Conservation (phyloP, 2,113 vertebrate species). For the Uropsilus gracilis region DNA sequence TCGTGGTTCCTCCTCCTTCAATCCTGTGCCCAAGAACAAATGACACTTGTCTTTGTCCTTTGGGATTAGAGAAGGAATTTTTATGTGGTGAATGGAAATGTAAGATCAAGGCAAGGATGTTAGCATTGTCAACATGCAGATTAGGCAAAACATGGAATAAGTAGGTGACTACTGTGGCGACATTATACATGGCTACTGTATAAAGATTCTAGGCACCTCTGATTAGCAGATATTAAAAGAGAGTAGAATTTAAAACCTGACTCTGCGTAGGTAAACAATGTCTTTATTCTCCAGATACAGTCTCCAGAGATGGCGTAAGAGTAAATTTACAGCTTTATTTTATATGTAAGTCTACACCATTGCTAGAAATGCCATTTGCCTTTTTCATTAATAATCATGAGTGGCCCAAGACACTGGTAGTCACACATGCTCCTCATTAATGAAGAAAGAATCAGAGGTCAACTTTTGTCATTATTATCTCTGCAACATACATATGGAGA, state of each 20-base stretch:
- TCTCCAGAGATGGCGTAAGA: background rate
- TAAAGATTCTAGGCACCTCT: background rate
- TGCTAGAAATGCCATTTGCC: background rate
- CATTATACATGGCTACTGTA: background rate
- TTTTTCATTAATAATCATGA: conserved; percentile 50
- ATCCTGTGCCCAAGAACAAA: too few species aligned
- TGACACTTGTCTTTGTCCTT: background rate
- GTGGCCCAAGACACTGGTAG: conserved; percentile 8
- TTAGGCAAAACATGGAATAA: background rate
- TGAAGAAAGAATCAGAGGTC: conserved; percentile 54
- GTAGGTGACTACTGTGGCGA: background rate
- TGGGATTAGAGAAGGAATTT: background rate
- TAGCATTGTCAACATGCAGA: background rate
- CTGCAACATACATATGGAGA: conserved; percentile 56
- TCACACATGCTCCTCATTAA: conserved; percentile 51
- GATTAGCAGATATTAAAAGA: background rate
- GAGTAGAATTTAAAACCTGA: background rate
- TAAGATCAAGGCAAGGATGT: background rate
- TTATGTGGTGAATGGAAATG: background rate
- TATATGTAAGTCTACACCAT: background rate
- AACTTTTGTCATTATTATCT: conserved; percentile 59
- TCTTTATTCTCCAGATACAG: background rate
- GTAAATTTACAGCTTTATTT: background rate
- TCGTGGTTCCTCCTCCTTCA: too few species aligned
- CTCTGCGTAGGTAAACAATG: background rate